Evolutionary conservation across 2,888 invertebrate genomes (phyloP), one percentile per base, ranked within the genome.

Genomic region (Dryocosmus kuriphilus): DNA sequence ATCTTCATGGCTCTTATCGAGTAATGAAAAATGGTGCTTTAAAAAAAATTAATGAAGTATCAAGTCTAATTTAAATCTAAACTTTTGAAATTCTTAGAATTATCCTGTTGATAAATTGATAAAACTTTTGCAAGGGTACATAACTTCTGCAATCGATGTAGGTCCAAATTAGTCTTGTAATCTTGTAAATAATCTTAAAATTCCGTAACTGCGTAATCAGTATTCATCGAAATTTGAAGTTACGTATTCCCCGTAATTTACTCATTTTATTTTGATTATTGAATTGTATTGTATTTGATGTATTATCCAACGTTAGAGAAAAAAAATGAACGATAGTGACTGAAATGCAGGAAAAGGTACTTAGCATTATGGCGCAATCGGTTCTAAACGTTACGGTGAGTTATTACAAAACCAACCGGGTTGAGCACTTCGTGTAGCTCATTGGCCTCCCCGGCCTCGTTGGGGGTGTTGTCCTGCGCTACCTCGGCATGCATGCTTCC

Each of bases 351-450:
- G 38, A 74, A 60, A 74, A 60, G 57, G 35, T 71, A 71, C 71
- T 71, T 71, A 71, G 51, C 71, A 46, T 32, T 65, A 16, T 32
- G 38, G 22, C 76, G 27, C 30, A 65, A 76, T 65, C 9, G 38
- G 22, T 16, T 30, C 27, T 62, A 62, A 75, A 75, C 30, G 61
- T 75, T 61, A 61, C 75, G 46, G 79, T 82, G 80, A 81, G 82
- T 85, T 86, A 81, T 85, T 88, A 86, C 85, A 83, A 82, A 89
- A 91, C 91, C 87, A 91, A 91, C 91, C 91, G 88, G 89, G 82
- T 89, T 90, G 85, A 87, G 88, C 82, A 90, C 86, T 88, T 91
- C 90, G 85, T 86, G 90, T 87, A 90, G 88, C 81, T 90, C 90
- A 87, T 87, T 88, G 78, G 89, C 85, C 84, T 90, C 90, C 87